These are phyloP conservation scores for Pantherophis guttatus DNA, from an alignment of 2,113 vertebrate species.

Conservation along the genomic window DNA sequence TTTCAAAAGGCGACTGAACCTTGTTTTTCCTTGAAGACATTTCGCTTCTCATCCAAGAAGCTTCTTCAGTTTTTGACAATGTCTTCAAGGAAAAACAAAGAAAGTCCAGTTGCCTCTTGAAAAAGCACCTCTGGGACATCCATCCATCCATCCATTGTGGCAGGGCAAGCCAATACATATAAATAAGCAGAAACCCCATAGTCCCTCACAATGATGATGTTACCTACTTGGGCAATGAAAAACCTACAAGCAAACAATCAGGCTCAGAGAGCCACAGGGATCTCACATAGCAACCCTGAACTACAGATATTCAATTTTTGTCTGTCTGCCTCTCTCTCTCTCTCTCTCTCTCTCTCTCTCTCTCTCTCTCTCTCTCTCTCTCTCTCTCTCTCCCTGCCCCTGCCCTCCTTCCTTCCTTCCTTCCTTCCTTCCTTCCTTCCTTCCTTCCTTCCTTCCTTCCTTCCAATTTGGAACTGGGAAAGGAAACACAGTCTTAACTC, in stretches of 20 bases:
- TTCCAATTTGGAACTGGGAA: neutral
- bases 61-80: neutral
- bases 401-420: no score
- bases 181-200: neutral
- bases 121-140: neutral
- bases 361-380: no score
- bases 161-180: neutral
- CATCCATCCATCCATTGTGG: neutral
- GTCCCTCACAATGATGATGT: neutral
- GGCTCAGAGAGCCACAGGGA: neutral
- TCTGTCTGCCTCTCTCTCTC: no score
- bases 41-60: neutral
- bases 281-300: neutral
- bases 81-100: neutral
- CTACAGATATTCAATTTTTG: neutral
- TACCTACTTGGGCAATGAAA: neutral
- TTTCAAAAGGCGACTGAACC: neutral
- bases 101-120: neutral
- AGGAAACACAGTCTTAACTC: neutral
- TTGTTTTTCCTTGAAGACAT: neutral
- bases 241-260: neutral
- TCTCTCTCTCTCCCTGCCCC: no score
- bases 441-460: no score
- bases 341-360: no score
- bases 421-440: no score